Evolutionary conservation across 2,888 invertebrate genomes (phyloP), one percentile per base, ranked within the genome.

Genomic region (Rhimphoctona megacephalus): DNA sequence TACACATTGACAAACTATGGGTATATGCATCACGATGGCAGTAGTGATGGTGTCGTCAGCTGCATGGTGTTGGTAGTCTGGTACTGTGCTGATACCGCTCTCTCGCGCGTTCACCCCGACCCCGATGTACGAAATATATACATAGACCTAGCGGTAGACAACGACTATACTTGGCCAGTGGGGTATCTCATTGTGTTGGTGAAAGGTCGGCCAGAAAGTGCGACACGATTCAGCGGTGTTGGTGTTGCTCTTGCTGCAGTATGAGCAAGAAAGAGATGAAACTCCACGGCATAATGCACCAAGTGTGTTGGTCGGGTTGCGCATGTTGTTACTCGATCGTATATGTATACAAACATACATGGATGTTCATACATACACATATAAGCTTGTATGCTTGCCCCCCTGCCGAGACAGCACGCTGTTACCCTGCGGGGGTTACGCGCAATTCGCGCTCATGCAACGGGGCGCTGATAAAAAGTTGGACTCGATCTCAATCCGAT

Each of bases 341-440:
- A 52, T 77, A 25, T 70, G 36, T 72, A 22, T 19, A n/a, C 39
- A 74, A 43, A n/a, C n/a, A 25, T 30, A 39, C 22, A 81, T 52
- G 72, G 36, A 22, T 54, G 52, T 8, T 30, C 43, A 46, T 57
- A 14, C 74, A 54, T 54, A 54, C 39, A 67, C 46, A 43, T 49
- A 17, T 3, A 25, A n/a, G 49, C 25, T 74, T 52, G 78, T 46
- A 52, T 76, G 54, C 67, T 78, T 25, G 80, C 78, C 94, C 93
- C 93, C 94, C 94, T 93, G 93, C 92, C 92, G 94, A 90, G 94
- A 92, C 92, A 91, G 92, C 92, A 91, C 92, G 92, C 92, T 93
- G 94, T 93, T 91, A 92, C 94, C 92, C 94, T 92, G 92, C 94
- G 92, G 94, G 94, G 94, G 94, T 93, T 92, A 92, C 92, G 93